Evolutionary conservation across 2,113 vertebrate genomes (phyloP), one percentile per base, ranked within the genome.

Genomic region (Brachionichthys hirsutus): DNA sequence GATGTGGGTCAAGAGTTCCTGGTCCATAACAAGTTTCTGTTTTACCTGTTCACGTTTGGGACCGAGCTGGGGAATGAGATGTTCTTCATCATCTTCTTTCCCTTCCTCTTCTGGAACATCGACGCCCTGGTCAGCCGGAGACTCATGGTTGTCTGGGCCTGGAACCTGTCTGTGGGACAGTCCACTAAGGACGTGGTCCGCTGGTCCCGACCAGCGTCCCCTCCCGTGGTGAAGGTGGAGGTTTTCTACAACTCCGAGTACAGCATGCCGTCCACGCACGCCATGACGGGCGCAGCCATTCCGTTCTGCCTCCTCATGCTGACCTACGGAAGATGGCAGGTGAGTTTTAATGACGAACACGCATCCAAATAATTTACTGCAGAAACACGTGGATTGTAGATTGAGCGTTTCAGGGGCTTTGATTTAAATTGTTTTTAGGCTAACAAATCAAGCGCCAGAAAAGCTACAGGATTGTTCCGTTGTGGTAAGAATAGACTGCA

Each of bases 261-360:
- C 92, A 94, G 97, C 89, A 95, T 99, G 96, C 97, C 97, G 12
- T 99, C 97, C 77, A 98, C 96, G 0, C 97, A 99, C 72, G 97
- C 97, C 82, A 99, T 99, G 97, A 93, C 97, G 0, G 97, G 96
- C 75, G 97, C 97, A 0, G 95, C 94, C 81, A 92, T 99, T 56
- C 96, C 97, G 52, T 90, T 97, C 84, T 86, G 92, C 0, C 88
- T 99, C 1, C 83, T 99, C 78, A 90, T 98, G 72, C 92, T 98
- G 80, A 95, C 95, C 49, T 93, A 94, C 12, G 94, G 94, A 75
- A 91, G 95, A 51, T 98, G 95, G 95, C 91, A 99, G 97, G 97
- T 98, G 93, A 84, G 79, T 46, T 12, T 16, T 9, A 2, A 10
- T 18, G 3, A 4, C 34, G 9, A 35, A 35, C 34, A 35, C 9